Evolutionary conservation across 1,140 invertebrate species (phyloP).

Genomic region (Thaumatotibia leucotreta): DNA sequence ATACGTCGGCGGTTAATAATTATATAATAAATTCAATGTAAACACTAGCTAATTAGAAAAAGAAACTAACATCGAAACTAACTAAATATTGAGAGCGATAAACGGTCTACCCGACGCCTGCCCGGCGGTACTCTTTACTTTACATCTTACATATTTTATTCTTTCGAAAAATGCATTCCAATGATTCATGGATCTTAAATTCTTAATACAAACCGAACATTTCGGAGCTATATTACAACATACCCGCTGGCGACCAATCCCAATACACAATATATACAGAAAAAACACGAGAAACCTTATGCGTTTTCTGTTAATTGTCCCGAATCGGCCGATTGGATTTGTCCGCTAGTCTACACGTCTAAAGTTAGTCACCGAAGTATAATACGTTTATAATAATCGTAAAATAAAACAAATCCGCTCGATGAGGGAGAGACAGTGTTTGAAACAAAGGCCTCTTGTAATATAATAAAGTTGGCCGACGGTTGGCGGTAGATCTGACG

Average conservation of each 20-base stretch:
- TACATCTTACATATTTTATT: constrained; percentile 12
- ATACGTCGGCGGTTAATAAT: constrained; percentile 30
- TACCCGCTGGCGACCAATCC: constrained; percentile 7
- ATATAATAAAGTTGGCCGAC: constrained; percentile 28
- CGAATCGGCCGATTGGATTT: neutral
- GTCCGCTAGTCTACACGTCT: constrained; percentile 22
- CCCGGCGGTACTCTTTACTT: neutral
- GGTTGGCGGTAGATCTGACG: neutral
- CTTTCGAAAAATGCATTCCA: constrained; percentile 21
- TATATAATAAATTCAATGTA: constrained; percentile 30
- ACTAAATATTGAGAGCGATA: constrained; percentile 38
- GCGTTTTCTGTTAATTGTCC: neutral
- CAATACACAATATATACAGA: neutral
- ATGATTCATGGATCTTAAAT: constrained; percentile 23
- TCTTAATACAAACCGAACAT: constrained; percentile 22
- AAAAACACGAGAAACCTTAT: neutral
- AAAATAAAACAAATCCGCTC: constrained; percentile 17
- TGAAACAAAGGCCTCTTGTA: constrained; percentile 38
- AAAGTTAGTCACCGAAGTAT: constrained; percentile 39
- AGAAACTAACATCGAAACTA: constrained; percentile 61
- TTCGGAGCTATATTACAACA: constrained; percentile 33
- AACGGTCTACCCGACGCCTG: constrained; percentile 14
- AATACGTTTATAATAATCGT: constrained; percentile 10
- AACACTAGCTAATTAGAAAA: constrained; percentile 51
- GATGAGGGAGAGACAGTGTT: constrained; percentile 7